These are phyloP conservation scores for Drosophila santomea DNA, from an alignment of 1,140 invertebrate genomes.

Conservation along the genomic window DNA sequence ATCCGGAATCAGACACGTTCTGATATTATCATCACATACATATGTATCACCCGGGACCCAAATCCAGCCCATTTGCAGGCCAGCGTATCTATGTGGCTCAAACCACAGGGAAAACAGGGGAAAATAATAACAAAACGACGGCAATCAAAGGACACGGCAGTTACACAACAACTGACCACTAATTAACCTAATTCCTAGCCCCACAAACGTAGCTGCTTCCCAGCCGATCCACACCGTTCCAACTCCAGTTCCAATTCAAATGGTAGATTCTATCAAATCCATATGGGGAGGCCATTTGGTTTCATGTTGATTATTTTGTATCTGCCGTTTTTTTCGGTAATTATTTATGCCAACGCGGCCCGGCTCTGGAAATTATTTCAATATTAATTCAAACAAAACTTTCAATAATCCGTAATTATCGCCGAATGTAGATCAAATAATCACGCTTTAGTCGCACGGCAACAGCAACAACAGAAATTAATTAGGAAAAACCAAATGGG, in stretches of 20 bases:
- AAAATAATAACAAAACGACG: slow-evolving; percentile 38
- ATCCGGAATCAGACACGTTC: slow-evolving; percentile 2
- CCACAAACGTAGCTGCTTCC: slow-evolving; percentile 12
- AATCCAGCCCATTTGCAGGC: neutral
- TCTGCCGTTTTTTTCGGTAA: slow-evolving; percentile 51
- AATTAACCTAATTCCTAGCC: slow-evolving; percentile 76
- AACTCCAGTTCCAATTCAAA: neutral
- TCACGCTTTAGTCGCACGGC: slow-evolving; percentile 58
- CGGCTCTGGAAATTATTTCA: slow-evolving; percentile 67
- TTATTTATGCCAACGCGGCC: slow-evolving; percentile 56
- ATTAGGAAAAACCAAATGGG: slow-evolving; percentile 73
- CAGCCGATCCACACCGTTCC: neutral
- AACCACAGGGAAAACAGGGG: neutral
- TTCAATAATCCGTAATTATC: slow-evolving; percentile 82
- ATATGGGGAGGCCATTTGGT: slow-evolving; percentile 46
- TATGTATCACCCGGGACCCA: neutral
- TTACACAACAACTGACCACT: slow-evolving; percentile 74
- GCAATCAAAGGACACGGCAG: slow-evolving; percentile 45
- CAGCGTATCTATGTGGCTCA: neutral
- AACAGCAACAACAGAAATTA: slow-evolving; percentile 57
- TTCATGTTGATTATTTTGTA: slow-evolving; percentile 48
- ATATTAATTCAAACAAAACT: slow-evolving; percentile 81
- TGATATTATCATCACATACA: neutral
- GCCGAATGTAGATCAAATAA: slow-evolving; percentile 78
- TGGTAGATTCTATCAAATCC: neutral